Conservation (phyloP, 2,113 vertebrate genomes). For the Paradoxurus hermaphroditus region DNA sequence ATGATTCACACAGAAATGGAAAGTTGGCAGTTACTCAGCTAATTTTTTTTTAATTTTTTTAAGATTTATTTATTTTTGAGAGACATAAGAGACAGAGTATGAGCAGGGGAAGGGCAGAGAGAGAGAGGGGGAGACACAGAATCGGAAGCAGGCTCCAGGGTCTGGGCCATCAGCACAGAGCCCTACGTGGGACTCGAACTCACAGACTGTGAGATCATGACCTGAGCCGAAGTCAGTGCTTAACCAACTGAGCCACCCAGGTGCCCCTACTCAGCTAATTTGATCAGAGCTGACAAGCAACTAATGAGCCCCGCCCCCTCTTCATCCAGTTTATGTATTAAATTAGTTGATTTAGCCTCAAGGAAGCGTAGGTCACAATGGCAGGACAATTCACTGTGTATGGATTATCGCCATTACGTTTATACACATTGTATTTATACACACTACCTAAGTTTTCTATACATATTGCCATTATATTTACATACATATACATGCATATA, state of each 20-base stretch:
- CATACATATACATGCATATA: neutral
- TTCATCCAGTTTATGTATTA: constrained; percentile 27
- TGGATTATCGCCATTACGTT: neutral
- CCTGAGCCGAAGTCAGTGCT: too few species aligned
- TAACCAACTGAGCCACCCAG: too few species aligned
- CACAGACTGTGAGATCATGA: too few species aligned
- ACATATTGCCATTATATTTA: neutral
- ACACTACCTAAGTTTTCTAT: neutral
- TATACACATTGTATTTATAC: neutral
- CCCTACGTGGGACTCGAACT: too few species aligned
- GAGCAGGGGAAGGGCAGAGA: too few species aligned
- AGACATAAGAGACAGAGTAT: too few species aligned
- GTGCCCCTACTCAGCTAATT: constrained; percentile 63
- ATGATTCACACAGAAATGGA: constrained; percentile 61
- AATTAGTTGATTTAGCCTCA: constrained; percentile 47
- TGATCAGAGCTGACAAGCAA: constrained; percentile 58
- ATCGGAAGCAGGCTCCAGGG: too few species aligned
- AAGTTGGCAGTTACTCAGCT: constrained; percentile 55
- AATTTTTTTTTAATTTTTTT: too few species aligned
- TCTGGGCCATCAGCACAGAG: too few species aligned
- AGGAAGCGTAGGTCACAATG: constrained; percentile 21
- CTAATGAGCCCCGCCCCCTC: constrained; percentile 62
- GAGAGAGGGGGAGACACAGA: too few species aligned
- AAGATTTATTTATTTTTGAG: too few species aligned
- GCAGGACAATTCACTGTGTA: neutral